Evolutionary conservation across 2,888 invertebrate genomes (phyloP), one percentile per base, ranked within the genome.

Genomic region (Allygus modestus): DNA sequence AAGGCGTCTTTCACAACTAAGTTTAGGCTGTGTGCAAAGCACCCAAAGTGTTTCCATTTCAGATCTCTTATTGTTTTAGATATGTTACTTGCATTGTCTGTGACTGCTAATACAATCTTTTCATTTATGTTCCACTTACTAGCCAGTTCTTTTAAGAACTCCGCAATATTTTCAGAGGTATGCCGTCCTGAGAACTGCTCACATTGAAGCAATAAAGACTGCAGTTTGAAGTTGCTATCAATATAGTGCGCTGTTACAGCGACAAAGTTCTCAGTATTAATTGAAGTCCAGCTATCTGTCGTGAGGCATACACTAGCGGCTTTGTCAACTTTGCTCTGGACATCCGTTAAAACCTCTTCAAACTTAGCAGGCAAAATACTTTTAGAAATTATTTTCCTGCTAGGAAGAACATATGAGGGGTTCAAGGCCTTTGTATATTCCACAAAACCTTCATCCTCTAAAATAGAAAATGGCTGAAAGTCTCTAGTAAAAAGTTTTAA

Each of bases 331-430:
- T 79, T 79, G 17, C 23, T 31, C 51, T 79, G n/a, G 1, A 23
- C 79, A 81, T 79, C 46, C 11, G 28, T 79, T 17, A 43, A 46
- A 79, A 79, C 79, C 46, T 79, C 28, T 26, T 84, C 84, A 54
- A 77, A 84, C 31, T 84, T 51, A 20, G 84, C 84, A 28, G 85
- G 83, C 23, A 85, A 46, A n/a, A 85, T 15, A 11, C 54, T 77
- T 33, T 85, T 51, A 17, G 85, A 83, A 41, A 85, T 77, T 26
- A 77, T 84, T 83, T 85, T 85, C 28, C 77, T 73, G 31, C 20
- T 84, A n/a, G 85, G 85, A 23, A 83, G 54, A 17, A 37, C n/a
- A 65, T 85, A 85, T 43, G 84, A 65, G n/a, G 84, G 84, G 41
- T 82, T 84, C 23, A 84, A 28, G 0, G 41, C 84, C 15, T 58